Conservation (phyloP, 2,113 vertebrate species). For the Gallinago paraguaiae region DNA sequence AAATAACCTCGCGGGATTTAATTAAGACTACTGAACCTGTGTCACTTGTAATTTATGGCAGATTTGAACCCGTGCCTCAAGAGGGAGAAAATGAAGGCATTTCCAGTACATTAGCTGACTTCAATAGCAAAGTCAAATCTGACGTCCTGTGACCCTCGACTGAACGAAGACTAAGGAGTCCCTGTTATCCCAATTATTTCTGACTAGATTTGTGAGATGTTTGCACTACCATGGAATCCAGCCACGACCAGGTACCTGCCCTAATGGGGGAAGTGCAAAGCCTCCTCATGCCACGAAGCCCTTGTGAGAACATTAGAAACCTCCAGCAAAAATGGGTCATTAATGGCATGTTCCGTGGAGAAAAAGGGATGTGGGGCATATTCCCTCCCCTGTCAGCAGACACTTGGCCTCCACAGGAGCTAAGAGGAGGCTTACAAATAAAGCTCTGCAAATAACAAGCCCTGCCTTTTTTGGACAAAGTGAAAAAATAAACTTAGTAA, state of each 20-base stretch:
- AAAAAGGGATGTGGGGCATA: neutral
- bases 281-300: neutral
- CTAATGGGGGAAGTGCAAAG: neutral
- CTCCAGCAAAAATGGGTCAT: neutral
- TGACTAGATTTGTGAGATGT: conserved; percentile 47
- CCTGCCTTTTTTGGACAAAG: neutral
- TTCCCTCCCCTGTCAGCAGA: neutral
- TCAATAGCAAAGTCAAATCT: conserved; percentile 29
- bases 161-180: conserved; percentile 32
- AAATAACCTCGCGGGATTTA: conserved; percentile 37
- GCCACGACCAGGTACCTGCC: neutral
- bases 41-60: conserved; percentile 21
- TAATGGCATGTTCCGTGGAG: neutral
- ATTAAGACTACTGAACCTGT: conserved; percentile 39
- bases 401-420: conserved; percentile 23
- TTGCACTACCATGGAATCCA: neutral
- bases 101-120: conserved; percentile 32
- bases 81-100: conserved; percentile 42
- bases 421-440: neutral
- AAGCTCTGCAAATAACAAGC: neutral
- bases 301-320: neutral
- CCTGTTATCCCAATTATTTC: conserved; percentile 38
- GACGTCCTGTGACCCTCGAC: neutral
- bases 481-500: neutral
- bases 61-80: conserved; percentile 30